Conservation (phyloP, 2,113 vertebrate species). For the Tetrao urogallus region DNA sequence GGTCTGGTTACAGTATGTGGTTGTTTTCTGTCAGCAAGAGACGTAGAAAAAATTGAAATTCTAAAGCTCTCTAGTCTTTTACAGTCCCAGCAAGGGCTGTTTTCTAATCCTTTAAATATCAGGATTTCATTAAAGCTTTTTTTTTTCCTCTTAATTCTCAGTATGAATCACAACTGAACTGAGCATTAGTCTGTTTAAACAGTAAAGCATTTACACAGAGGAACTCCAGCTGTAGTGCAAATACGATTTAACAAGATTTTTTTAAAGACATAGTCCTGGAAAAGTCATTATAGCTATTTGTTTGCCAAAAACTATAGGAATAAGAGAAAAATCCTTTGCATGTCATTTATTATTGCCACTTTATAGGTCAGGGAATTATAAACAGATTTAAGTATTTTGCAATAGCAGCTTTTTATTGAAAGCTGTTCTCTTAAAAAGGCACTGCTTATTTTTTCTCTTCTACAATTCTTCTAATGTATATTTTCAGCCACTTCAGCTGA, state of each 20-base stretch:
- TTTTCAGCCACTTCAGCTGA: slow-evolving; percentile 40
- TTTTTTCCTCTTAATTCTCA: background rate
- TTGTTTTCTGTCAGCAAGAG: slow-evolving; percentile 1
- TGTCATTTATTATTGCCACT: slow-evolving; percentile 66
- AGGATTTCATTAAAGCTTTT: slow-evolving; percentile 41
- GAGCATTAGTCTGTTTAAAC: slow-evolving; percentile 39
- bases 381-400: slow-evolving; percentile 63
- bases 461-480: background rate
- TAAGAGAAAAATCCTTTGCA: slow-evolving; percentile 53
- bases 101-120: slow-evolving; percentile 41
- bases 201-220: slow-evolving; percentile 34
- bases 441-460: slow-evolving; percentile 2
- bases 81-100: background rate
- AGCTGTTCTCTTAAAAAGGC: slow-evolving; percentile 4
- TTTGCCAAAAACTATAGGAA: slow-evolving; percentile 66
- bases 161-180: slow-evolving; percentile 44
- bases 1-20: background rate
- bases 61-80: background rate
- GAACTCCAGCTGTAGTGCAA: slow-evolving; percentile 46
- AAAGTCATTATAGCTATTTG: slow-evolving; percentile 57
- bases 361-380: slow-evolving; percentile 66
- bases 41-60: background rate
- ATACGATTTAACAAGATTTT: slow-evolving; percentile 45
- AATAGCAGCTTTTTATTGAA: slow-evolving; percentile 30
- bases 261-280: slow-evolving; percentile 49